Base-by-base conservation (phyloP, 2,113 vertebrate genomes). In the Dipodomys stephensi region DNA sequence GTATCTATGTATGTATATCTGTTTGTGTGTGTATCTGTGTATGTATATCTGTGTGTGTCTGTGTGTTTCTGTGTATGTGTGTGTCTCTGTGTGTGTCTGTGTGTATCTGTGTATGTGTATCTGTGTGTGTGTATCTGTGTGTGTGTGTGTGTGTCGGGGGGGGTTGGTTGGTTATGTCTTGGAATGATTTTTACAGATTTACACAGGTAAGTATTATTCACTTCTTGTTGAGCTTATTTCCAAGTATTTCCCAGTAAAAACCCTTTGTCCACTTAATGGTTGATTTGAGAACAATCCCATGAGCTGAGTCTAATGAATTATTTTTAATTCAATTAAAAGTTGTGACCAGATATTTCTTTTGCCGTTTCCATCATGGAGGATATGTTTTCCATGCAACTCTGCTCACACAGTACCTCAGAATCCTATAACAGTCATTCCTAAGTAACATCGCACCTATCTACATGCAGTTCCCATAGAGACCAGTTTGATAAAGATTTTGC, bases 151-250 rank as follows among this genome's bases (percentile, higher is more conserved):
- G 35, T 39, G 35, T 39, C 35, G 3, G 39, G 49, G 49, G 49
- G 49, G 49, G 15, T 57, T 57, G 53, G 15, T 94, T 74, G 83
- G n/a, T 69, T 5, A 23, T 44, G 8, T 72, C 62, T 94, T 19
- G 23, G 79, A 16, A 25, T 88, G 19, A 53, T 83, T 71, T 90
- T 74, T 81, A 30, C 87, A 78, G 73, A 90, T 87, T 27, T 81
- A 32, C 84, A 87, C n/a, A 77, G 81, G 57, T 7, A 65, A 32
- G 15, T 23, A 76, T 57, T 83, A 25, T 7, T 16, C 2, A 87
- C 69, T 83, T 60, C 67, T 46, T 76, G 6, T 32, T 79, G 46
- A 15, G 12, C 73, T 85, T 57, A 82, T 74, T 88, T 18, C 57
- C 27, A 53, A 11, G 27, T 78, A 57, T 83, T 87, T 85, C 71